phyloP scores from a whole-genome alignment of 2,113 vertebrate species.

The Aphelocoma coerulescens region DNA sequence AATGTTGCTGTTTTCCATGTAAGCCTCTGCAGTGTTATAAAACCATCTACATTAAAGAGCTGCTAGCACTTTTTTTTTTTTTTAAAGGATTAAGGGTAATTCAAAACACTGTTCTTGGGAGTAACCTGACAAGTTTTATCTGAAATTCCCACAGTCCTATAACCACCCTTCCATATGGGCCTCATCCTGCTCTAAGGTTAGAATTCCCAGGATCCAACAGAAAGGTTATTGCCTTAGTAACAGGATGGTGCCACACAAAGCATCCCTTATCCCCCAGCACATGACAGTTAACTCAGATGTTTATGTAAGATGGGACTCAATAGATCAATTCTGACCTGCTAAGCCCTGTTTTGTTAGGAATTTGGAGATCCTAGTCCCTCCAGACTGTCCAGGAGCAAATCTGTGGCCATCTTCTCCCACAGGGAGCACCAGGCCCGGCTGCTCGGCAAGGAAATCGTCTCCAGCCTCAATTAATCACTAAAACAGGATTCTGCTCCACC shows the following conservation, averaged over 20 bases:
- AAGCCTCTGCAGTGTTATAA: not conserved
- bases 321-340: slow-evolving; percentile 46
- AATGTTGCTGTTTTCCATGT: not conserved
- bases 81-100: not conserved
- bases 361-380: not conserved
- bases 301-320: slow-evolving; percentile 58
- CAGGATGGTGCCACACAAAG: slow-evolving; percentile 53
- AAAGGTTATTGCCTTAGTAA: slow-evolving; percentile 30
- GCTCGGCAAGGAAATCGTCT: not conserved
- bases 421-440: not conserved
- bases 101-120: not conserved
- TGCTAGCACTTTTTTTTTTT: not conserved
- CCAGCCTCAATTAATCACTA: not conserved
- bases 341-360: not conserved
- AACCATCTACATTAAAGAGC: not conserved
- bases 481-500: not conserved
- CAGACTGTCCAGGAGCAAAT: not conserved
- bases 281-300: slow-evolving; percentile 64
- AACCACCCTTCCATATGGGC: not conserved
- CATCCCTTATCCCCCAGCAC: slow-evolving; percentile 52
- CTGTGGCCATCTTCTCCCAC: not conserved
- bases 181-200: not conserved
- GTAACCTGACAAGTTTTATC: not conserved
- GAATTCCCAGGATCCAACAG: not conserved
- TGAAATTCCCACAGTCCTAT: not conserved